Evolutionary conservation across 2,113 vertebrate species (phyloP), one percentile per base, ranked within the genome.

Genomic region (Rhabdornis inornatus): DNA sequence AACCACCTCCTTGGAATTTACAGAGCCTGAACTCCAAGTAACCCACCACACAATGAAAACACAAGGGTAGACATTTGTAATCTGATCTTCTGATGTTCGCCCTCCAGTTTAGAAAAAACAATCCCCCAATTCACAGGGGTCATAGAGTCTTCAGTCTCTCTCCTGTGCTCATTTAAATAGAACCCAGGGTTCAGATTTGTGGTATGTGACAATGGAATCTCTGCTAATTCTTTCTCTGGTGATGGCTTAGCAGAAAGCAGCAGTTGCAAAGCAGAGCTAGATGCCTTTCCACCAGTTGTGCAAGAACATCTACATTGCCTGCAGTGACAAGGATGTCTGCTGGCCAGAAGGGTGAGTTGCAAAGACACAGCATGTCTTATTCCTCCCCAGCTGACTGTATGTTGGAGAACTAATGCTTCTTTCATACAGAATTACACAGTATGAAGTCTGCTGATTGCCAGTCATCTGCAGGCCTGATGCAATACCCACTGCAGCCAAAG

Each of bases 1-100:
- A 97, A 90, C 87, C 70, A 95, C 88, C 70, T 96, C 93, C 93
- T 93, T 97, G 96, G 92, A 96, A 97, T 97, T 98, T 97, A 94
- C 96, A 91, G 97, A 95, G 98, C 97, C 90, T 98, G 98, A 99
- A 98, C 98, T 98, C 96, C 97, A 97, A 96, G 96, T 98, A 98
- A 98, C 97, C 98, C 94, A 97, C 89, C 96, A 97, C 80, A 77
- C 96, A 97, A 95, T 95, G 96, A 95, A 96, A 97, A 97, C 96
- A 96, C 42, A 37, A 1, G 13, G 81, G 97, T 97, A 98, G 97
- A 98, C 98, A 97, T 98, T 98, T 98, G 98, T 97, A 98, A 98
- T 94, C 95, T 97, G 95, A 98, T 97, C 92, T 96, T 83, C 89
- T 39, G 56, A 96, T 83, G 93, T 93, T 96, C 11, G 4, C 65